Evolutionary conservation across 2,888 invertebrate species (phyloP).

Genomic region (Coremacera marginata): DNA sequence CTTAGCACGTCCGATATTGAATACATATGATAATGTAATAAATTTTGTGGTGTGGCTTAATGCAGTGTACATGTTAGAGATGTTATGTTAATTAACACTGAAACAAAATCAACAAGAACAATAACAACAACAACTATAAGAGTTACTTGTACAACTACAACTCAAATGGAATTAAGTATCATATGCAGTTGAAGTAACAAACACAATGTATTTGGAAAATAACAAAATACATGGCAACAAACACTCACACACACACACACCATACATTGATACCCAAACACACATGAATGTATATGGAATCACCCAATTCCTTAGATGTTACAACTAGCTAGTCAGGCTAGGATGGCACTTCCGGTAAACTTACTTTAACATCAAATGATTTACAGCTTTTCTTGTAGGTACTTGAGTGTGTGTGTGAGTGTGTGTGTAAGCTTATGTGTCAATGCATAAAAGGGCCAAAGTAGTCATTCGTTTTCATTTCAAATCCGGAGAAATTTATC

Average conservation of each 20-base stretch:
- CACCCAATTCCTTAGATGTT: too few relatives aligned
- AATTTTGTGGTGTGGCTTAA: slow-evolving; percentile 23
- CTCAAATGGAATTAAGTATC: background rate
- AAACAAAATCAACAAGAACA: background rate
- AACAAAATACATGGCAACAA: too few relatives aligned
- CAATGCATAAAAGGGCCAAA: too few relatives aligned
- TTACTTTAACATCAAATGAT: background rate
- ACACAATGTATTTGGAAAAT: background rate
- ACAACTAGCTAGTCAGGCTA: background rate
- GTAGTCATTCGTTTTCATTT: too few relatives aligned
- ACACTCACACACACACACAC: too few relatives aligned
- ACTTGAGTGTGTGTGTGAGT: background rate
- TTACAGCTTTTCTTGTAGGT: background rate
- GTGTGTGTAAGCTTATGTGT: background rate
- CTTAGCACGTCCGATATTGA: background rate
- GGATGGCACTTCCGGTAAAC: background rate
- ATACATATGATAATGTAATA: slow-evolving; percentile 9
- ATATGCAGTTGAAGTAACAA: background rate
- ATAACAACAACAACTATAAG: slow-evolving; percentile 10
- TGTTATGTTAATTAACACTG: slow-evolving; percentile 37
- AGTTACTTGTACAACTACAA: background rate
- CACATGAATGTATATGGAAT: background rate
- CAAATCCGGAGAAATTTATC: too few relatives aligned
- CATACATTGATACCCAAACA: background rate
- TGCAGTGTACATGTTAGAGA: slow-evolving; percentile 23